phyloP scores from a whole-genome alignment of 2,113 vertebrate species.

The Hippolais icterina region DNA sequence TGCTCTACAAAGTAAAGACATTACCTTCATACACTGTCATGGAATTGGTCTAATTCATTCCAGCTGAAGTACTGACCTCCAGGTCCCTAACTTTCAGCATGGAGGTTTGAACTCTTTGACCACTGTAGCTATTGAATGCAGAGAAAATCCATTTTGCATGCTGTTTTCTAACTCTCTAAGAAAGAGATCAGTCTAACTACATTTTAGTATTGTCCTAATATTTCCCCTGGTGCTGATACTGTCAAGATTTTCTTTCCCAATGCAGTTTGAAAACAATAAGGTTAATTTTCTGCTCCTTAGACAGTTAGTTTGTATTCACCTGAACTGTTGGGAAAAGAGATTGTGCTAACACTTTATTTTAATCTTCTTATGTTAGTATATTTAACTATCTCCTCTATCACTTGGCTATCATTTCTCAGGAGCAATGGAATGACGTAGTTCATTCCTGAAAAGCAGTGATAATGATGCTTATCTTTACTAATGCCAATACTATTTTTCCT shows the following conservation, averaged over 20 bases:
- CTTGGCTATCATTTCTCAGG: not conserved
- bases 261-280: conserved; percentile 1
- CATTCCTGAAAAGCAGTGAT: not conserved
- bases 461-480: not conserved
- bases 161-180: not conserved
- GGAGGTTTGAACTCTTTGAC: not conserved
- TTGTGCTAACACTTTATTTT: conserved; percentile 31
- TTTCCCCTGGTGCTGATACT: not conserved
- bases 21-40: not conserved
- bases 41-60: not conserved
- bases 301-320: not conserved
- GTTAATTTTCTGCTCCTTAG: not conserved
- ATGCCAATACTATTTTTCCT: not conserved
- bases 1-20: not conserved
- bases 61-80: not conserved
- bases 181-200: not conserved
- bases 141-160: conserved; percentile 52
- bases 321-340: not conserved
- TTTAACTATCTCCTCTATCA: not conserved
- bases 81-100: not conserved
- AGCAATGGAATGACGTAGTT: not conserved
- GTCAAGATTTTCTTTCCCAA: not conserved
- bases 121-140: not conserved
- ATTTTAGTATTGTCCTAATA: not conserved
- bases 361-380: not conserved